Conservation (phyloP, 2,797 vertebrate genomes). For the Masticophis lateralis region DNA sequence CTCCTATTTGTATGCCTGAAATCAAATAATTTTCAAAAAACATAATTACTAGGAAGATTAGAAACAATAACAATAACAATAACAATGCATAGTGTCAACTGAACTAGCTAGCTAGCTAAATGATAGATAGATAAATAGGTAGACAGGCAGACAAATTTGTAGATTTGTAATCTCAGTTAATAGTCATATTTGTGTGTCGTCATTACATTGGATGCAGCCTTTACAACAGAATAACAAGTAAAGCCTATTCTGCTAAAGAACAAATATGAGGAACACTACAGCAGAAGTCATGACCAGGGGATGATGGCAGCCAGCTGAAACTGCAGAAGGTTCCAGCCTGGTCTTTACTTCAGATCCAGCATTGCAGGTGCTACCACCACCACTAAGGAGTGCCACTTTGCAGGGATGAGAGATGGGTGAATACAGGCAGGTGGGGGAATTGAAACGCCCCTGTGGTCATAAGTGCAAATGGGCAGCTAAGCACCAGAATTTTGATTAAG, state of each 20-base stretch:
- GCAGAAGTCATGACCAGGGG: background rate
- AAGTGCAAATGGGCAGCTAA: background rate
- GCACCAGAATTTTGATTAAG: background rate
- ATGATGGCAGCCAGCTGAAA: background rate
- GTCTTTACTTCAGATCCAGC: background rate
- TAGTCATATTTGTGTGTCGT: background rate
- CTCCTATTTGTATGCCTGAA: conserved; percentile 73
- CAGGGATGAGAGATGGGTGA: background rate
- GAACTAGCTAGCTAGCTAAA: background rate
- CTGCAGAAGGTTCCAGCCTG: background rate
- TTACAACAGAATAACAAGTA: background rate
- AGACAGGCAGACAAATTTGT: background rate
- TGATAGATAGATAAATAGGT: too few species aligned
- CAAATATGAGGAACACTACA: background rate
- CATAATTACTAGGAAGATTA: background rate
- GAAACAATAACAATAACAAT: background rate
- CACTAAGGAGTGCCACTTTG: background rate
- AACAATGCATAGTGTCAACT: background rate
- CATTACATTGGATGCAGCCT: background rate
- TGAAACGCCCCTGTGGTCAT: background rate
- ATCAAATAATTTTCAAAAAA: conserved; percentile 29
- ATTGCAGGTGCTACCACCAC: background rate
- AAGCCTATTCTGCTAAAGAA: background rate
- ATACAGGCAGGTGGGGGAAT: background rate
- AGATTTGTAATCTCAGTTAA: background rate